These are phyloP conservation scores for Noctua comes DNA, from an alignment of 2,888 invertebrate genomes.

Conservation along the genomic window DNA sequence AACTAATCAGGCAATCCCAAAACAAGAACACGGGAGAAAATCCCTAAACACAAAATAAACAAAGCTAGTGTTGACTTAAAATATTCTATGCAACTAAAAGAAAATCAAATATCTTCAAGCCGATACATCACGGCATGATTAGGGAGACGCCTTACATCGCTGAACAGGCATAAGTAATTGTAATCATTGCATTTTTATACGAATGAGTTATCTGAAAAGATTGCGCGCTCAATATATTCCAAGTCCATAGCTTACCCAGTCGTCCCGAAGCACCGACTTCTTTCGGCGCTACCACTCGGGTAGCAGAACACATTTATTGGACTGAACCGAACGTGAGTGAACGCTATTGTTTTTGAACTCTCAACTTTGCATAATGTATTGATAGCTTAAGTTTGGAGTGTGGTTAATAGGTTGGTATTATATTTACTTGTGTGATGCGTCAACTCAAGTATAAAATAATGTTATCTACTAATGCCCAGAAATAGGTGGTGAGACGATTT, in stretches of 20 bases:
- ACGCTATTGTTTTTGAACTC: conserved; percentile 67
- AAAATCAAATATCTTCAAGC: neutral
- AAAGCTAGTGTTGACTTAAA: neutral
- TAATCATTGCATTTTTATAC: too few relatives aligned
- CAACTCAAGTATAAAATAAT: too few relatives aligned
- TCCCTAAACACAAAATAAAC: neutral
- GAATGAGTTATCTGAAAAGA: neutral
- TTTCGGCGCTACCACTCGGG: conserved; percentile 67
- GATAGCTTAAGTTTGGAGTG: conserved; percentile 43
- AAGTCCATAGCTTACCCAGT: conserved; percentile 48
- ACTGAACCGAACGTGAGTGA: conserved; percentile 70
- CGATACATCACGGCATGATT: too few relatives aligned
- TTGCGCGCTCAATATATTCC: neutral
- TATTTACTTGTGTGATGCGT: neutral
- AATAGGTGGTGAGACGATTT: too few relatives aligned
- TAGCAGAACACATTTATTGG: conserved; percentile 71
- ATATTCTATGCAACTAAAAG: neutral
- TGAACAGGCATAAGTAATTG: too few relatives aligned
- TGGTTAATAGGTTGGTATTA: conserved; percentile 28
- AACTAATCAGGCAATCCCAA: neutral
- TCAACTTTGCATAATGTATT: conserved; percentile 63
- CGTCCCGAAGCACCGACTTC: conserved; percentile 60
- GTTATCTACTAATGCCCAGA: too few relatives aligned
- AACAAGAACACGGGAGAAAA: neutral
- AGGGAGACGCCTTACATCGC: too few relatives aligned